Percentiles rank a stretch among this genome's conserved stretches.
phyloP scores from a whole-genome alignment of 2,113 vertebrate species.

The Microtus montanus region DNA sequence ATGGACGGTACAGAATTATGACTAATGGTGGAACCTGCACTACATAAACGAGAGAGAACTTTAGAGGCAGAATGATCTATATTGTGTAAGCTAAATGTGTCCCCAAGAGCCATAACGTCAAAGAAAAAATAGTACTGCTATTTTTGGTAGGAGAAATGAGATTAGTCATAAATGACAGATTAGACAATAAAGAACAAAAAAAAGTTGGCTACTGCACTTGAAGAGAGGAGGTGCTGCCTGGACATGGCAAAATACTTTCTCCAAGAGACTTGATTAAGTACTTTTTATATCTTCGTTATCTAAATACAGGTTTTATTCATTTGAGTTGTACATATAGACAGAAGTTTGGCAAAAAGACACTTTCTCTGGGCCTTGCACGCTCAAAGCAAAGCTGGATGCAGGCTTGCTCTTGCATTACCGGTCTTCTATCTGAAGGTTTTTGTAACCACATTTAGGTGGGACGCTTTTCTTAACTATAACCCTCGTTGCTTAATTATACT shows the following conservation, averaged over 20 bases:
- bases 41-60: not conserved
- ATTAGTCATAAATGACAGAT: slow-evolving; percentile 28
- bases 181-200: slow-evolving; percentile 10
- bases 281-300: not conserved
- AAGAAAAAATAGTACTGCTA: not conserved
- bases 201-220: not conserved
- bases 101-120: not conserved
- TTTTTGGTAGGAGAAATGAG: not conserved
- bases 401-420: not conserved
- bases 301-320: not conserved
- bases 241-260: not conserved
- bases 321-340: not conserved
- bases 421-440: not conserved
- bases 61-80: not conserved
- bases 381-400: not conserved
- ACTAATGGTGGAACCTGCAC: not conserved
- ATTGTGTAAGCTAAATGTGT: not conserved
- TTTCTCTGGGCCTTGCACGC: not conserved
- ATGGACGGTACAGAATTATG: not conserved
- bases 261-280: not conserved
- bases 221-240: not conserved
- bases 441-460: not conserved
- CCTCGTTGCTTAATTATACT: not conserved
- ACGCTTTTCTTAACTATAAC: not conserved
- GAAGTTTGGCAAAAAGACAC: not conserved